phyloP scores from a whole-genome alignment of 2,797 vertebrate species.

The Bradypodion pumilum region DNA sequence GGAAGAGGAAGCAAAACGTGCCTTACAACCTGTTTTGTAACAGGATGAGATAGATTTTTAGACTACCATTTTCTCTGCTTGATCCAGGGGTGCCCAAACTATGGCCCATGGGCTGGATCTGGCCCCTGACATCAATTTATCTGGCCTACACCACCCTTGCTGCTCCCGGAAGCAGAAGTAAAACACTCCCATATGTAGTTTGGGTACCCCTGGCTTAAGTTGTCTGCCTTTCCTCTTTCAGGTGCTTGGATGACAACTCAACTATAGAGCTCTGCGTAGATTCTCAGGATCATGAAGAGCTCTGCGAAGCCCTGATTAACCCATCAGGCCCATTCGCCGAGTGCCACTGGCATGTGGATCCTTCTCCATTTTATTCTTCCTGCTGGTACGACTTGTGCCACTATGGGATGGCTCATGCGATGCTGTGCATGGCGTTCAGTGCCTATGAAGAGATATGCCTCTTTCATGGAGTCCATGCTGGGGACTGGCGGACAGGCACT shows the following conservation, averaged over 20 bases:
- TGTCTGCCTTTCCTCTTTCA: neutral
- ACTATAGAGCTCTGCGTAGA: neutral
- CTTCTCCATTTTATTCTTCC: constrained; percentile 59
- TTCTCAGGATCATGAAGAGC: neutral
- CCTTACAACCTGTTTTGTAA: no score
- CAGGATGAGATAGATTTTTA: no score
- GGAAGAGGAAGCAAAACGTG: no score
- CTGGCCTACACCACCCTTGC: no score
- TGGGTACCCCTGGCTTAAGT: no score
- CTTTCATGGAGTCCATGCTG: constrained; percentile 39
- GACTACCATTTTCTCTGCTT: no score
- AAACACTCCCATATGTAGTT: no score
- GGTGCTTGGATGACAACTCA: neutral
- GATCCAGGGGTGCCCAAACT: no score
- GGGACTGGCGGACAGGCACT: constrained; percentile 63
- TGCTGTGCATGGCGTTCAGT: constrained; percentile 70
- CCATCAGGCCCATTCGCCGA: constrained; percentile 68
- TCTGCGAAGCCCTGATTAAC: constrained; percentile 72
- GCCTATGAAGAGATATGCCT: constrained; percentile 70
- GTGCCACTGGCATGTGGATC: constrained; percentile 69
- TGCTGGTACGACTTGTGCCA: constrained; percentile 76
- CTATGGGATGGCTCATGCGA: constrained; percentile 65
- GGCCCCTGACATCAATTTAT: no score
- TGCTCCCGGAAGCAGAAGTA: no score
- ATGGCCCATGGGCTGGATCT: no score